These are phyloP conservation scores for Eufriesea mexicana DNA, from an alignment of 1,140 invertebrate species.

Conservation along the genomic window DNA sequence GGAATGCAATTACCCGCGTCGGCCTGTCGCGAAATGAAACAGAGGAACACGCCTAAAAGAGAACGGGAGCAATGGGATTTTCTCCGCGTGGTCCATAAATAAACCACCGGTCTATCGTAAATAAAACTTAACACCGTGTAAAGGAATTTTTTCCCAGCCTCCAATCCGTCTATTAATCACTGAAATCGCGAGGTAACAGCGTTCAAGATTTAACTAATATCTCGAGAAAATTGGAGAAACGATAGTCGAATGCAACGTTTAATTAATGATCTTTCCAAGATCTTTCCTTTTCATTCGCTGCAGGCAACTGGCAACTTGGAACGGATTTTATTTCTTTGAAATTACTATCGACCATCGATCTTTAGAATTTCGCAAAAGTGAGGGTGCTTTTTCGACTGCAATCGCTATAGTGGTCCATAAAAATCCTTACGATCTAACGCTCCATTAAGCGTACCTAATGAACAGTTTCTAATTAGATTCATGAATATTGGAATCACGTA, in stretches of 20 bases:
- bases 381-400: too few relatives aligned
- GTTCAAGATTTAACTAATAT: too few relatives aligned
- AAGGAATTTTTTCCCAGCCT: neutral
- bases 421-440: slow-evolving; percentile 61
- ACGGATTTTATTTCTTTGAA: too few relatives aligned
- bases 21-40: neutral
- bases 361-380: too few relatives aligned
- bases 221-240: too few relatives aligned
- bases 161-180: neutral
- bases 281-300: too few relatives aligned
- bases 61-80: neutral
- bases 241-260: too few relatives aligned
- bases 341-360: too few relatives aligned
- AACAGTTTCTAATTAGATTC: slow-evolving; percentile 71
- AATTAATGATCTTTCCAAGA: too few relatives aligned
- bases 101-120: neutral
- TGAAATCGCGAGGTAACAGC: neutral
- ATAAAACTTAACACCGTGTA: neutral
- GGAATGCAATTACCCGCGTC: slow-evolving; percentile 30
- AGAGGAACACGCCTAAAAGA: neutral
- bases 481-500: slow-evolving; percentile 63
- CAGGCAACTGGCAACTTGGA: too few relatives aligned
- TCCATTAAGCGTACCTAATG: slow-evolving; percentile 69
- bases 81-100: neutral
- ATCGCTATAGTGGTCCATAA: slow-evolving; percentile 43